phyloP scores from a whole-genome alignment of 2,888 invertebrate genomes.

The Macaria liturata region DNA sequence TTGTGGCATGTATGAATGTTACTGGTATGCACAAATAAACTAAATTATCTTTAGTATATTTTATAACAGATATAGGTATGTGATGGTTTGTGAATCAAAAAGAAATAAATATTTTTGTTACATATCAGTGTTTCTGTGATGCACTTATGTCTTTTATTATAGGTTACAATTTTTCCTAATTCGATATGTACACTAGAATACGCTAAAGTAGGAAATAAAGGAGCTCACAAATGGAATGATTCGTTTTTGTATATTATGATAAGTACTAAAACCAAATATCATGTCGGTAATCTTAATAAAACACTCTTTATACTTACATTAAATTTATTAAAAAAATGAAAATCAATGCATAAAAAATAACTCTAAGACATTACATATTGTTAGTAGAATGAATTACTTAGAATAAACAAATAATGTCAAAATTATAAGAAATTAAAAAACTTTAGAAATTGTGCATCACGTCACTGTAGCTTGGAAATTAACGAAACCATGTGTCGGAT shows the following conservation, averaged over 20 bases:
- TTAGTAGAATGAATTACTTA: constrained; percentile 61
- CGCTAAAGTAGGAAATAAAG: too few relatives aligned
- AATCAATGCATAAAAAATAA: constrained; percentile 77
- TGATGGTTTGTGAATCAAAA: constrained; percentile 17
- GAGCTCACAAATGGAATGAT: too few relatives aligned
- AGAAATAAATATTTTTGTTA: constrained; percentile 18
- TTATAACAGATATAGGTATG: background rate
- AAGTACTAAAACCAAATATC: too few relatives aligned
- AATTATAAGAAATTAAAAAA: constrained; percentile 60
- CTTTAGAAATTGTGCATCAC: constrained; percentile 44
- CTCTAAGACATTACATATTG: constrained; percentile 59
- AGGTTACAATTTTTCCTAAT: too few relatives aligned
- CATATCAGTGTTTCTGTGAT: too few relatives aligned
- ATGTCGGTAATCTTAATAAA: background rate
- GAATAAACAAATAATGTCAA: constrained; percentile 61
- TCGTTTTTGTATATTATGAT: too few relatives aligned
- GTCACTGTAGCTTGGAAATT: constrained; percentile 37
- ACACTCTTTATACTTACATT: constrained; percentile 48
- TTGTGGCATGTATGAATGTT: too few relatives aligned
- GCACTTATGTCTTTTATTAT: too few relatives aligned
- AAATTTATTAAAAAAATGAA: constrained; percentile 75
- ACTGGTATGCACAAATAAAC: too few relatives aligned
- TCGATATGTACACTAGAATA: too few relatives aligned
- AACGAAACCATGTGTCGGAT: constrained; percentile 47
- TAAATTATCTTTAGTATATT: too few relatives aligned